Evolutionary conservation across 2,113 vertebrate genomes (phyloP), one percentile per base, ranked within the genome.

Genomic region (Nannobrachium achirus): DNA sequence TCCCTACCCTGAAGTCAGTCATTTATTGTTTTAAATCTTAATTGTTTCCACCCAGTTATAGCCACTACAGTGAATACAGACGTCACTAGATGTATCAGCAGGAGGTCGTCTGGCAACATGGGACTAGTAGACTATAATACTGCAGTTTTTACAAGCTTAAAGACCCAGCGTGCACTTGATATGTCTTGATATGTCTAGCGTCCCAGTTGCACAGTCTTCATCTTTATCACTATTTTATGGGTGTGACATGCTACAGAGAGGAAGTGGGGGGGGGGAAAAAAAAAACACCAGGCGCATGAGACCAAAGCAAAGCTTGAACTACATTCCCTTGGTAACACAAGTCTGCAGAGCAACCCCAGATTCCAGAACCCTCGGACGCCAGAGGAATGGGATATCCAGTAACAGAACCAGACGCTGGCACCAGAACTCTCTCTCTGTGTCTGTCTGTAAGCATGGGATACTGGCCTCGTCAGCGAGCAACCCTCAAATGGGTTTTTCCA

Each of bases 381-480:
- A 55, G 33, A 65, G 38, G 73, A 39, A 69, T 56, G 2, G 46
- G 15, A 59, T 56, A 44, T 51, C 8, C 9, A 71, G 52, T 51
- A 40, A n/a, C 3, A 56, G 66, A 51, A 59, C 6, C 50, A 68
- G 63, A 71, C 71, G 56, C 41, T 48, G 44, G 49, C 42, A 66
- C 41, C 60, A 51, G 33, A 51, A 51, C 19, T 7, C 20, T 45
- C 55, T 61, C 46, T 60, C 20, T 56, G 38, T 46, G 56, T 42
- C 39, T 11, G 15, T 41, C 40, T 16, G 39, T 44, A 18, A 42
- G 53, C 48, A n/a, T 63, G 59, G 55, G 25, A 46, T 66, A 49
- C 52, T 62, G 8, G 33, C 19, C 9, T 3, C 8, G 33, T 38
- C 20, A 64, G 39, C n/a, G 20, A 19, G 20, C 44, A 33, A 5